phyloP scores from a whole-genome alignment of 2,888 invertebrate species.

The Podabrus alpinus region DNA sequence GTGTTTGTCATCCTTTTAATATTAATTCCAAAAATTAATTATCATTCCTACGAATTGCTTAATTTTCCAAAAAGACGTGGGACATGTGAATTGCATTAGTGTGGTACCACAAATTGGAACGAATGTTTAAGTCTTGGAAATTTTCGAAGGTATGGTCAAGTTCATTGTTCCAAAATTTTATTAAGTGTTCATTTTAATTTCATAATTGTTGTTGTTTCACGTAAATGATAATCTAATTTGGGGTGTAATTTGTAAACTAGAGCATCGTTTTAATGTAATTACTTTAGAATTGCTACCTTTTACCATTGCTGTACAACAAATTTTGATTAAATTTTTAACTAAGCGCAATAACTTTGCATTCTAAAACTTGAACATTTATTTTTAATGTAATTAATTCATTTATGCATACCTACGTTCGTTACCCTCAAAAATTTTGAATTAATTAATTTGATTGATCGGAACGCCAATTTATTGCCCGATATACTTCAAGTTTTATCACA shows the following conservation, averaged over 20 bases:
- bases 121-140: conserved; percentile 53
- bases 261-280: background rate
- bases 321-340: background rate
- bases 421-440: background rate
- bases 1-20: background rate
- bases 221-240: background rate
- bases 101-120: conserved; percentile 31
- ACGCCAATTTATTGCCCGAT: background rate
- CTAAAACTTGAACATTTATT: background rate
- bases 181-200: background rate
- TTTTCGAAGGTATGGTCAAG: conserved; percentile 48
- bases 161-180: conserved; percentile 23
- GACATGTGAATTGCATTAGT: conserved; percentile 13
- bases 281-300: background rate
- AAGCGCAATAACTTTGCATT: background rate
- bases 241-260: background rate
- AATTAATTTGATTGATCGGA: background rate
- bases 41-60: background rate
- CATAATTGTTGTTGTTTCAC: background rate
- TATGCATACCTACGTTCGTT: background rate
- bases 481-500: background rate
- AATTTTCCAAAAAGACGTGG: conserved; percentile 8
- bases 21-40: background rate
- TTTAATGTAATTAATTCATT: background rate
- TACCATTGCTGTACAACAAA: background rate